Conservation (phyloP, 1,140 invertebrate species). For the Hycleus cichorii region DNA sequence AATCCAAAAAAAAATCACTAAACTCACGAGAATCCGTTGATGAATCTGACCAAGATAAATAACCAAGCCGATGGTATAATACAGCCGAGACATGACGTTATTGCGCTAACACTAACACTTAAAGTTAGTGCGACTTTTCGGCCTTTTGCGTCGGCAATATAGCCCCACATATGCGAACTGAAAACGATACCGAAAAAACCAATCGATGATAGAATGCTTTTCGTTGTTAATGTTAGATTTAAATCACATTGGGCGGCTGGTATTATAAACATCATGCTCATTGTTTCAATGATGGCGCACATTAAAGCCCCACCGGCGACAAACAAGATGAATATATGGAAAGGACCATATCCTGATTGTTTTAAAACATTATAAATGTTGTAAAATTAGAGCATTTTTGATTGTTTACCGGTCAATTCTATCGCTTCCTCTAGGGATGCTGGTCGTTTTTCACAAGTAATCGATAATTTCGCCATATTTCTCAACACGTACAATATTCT, state of each 20-base stretch:
- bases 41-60: slow-evolving; percentile 51
- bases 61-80: slow-evolving; percentile 51
- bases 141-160: slow-evolving; percentile 37
- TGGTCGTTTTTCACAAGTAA: no score
- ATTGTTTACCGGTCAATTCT: slow-evolving; percentile 8
- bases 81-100: slow-evolving; percentile 50
- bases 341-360: slow-evolving; percentile 36
- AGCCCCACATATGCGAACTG: slow-evolving; percentile 40
- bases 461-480: no score
- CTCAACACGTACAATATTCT: no score
- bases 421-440: slow-evolving; percentile 10
- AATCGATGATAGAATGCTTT: slow-evolving; percentile 36
- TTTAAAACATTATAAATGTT: background rate
- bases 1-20: background rate
- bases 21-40: slow-evolving; percentile 61
- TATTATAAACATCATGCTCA: slow-evolving; percentile 39
- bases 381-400: background rate
- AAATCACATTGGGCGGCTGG: slow-evolving; percentile 42
- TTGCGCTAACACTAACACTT: slow-evolving; percentile 50
- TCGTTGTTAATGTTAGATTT: slow-evolving; percentile 29
- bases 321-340: slow-evolving; percentile 34
- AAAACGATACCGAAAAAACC: slow-evolving; percentile 38
- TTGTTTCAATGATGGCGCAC: slow-evolving; percentile 38
- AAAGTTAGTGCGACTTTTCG: slow-evolving; percentile 47
- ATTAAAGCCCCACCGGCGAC: slow-evolving; percentile 37